Evolutionary conservation across 64 coral and sea anemone species (phyloP).

Genomic region (Actinia tenebrosa): DNA sequence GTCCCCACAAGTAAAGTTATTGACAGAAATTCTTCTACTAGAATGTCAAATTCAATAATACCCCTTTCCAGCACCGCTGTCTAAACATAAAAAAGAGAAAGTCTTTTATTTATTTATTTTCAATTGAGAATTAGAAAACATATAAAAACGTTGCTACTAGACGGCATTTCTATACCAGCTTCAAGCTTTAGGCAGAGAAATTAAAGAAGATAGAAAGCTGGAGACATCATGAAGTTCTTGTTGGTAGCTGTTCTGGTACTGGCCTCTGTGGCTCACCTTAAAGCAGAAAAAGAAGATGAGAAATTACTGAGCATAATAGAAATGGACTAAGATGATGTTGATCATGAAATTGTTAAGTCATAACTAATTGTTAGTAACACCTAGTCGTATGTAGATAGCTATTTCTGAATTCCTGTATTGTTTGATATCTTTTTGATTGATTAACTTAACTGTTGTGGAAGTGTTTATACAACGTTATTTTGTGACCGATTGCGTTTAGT

Average conservation of each 20-base stretch:
- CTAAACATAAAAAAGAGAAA: too few relatives aligned
- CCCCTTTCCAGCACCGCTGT: too few relatives aligned
- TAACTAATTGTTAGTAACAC: too few relatives aligned
- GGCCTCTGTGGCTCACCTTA: constrained; percentile 2
- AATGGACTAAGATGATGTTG: not conserved
- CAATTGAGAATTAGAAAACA: too few relatives aligned
- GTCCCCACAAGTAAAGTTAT: too few relatives aligned
- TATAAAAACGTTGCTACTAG: not conserved
- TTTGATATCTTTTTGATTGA: too few relatives aligned
- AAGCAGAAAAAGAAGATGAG: not conserved
- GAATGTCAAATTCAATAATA: too few relatives aligned
- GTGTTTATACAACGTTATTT: too few relatives aligned
- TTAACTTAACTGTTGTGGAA: too few relatives aligned
- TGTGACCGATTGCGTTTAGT: too few relatives aligned
- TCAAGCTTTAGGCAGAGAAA: not conserved
- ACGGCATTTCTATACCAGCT: not conserved
- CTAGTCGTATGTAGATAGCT: not conserved
- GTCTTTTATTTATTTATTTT: too few relatives aligned
- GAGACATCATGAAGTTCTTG: not conserved
- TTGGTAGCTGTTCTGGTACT: not conserved
- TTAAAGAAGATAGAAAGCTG: not conserved
- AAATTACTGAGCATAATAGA: not conserved
- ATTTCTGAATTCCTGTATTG: not conserved
- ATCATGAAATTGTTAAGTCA: not conserved
- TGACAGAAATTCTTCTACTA: too few relatives aligned